Conservation (phyloP, 2,113 vertebrate species). For the Acanthisitta chloris region DNA sequence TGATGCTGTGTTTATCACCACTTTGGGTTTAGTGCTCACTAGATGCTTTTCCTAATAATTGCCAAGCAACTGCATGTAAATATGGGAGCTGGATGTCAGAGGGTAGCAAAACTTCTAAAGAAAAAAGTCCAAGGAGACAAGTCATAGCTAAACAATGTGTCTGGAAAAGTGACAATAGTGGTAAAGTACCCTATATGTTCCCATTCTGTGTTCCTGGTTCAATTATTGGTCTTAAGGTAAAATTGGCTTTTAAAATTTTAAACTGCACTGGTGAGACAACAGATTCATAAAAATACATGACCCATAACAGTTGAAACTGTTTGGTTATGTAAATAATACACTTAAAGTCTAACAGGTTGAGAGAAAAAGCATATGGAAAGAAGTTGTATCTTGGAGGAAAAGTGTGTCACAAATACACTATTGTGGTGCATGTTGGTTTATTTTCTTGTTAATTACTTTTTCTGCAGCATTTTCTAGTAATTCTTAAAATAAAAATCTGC, state of each 20-base stretch:
- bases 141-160: background rate
- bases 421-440: background rate
- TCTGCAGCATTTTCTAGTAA: background rate
- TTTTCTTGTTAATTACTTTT: background rate
- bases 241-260: background rate
- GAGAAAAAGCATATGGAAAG: background rate
- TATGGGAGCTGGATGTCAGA: conserved; percentile 51
- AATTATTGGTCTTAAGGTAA: background rate
- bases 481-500: background rate
- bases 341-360: background rate
- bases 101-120: conserved; percentile 41
- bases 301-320: background rate
- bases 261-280: background rate
- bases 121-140: background rate
- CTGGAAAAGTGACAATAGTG: background rate
- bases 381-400: background rate
- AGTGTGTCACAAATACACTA: background rate
- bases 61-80: conserved; percentile 12
- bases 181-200: background rate
- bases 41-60: conserved; percentile 11
- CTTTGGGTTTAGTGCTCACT: conserved; percentile 27
- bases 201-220: background rate
- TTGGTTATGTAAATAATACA: background rate
- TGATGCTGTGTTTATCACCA: background rate
- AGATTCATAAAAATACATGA: background rate